Percentiles rank a stretch among this genome's conserved stretches.
Conservation (phyloP, 2,113 vertebrate species). For the Pogona vitticeps region DNA sequence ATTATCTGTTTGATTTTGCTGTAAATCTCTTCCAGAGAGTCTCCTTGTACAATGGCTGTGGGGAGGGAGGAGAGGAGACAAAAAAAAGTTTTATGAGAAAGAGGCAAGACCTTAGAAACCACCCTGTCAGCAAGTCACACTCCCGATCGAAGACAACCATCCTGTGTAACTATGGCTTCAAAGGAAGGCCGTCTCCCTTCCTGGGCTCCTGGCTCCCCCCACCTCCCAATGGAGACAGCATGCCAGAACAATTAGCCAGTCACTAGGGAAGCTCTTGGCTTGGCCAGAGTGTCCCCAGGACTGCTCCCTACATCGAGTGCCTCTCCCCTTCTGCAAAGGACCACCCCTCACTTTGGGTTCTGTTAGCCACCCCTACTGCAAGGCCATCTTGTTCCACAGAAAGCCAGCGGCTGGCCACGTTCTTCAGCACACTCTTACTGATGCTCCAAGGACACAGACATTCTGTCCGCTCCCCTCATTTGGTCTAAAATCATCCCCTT, state of each 20-base stretch:
- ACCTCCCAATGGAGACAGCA: background rate
- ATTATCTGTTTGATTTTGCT: conserved; percentile 99
- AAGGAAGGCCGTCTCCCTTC: background rate
- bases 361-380: background rate
- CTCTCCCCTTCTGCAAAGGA: background rate
- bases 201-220: background rate
- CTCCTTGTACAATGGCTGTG: conserved; percentile 97
- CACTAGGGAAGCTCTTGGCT: background rate
- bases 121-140: no score
- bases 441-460: no score
- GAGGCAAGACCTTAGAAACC: no score
- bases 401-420: no score
- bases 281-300: background rate
- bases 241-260: background rate
- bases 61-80: conserved; percentile 42
- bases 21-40: conserved; percentile 99
- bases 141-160: background rate
- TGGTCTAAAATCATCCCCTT: background rate
- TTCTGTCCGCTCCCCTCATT: background rate
- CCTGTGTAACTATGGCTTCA: background rate
- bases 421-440: background rate
- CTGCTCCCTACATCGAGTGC: background rate
- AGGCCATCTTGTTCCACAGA: background rate
- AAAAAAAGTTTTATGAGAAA: background rate
- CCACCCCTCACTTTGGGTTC: background rate